Conservation (phyloP, 2,888 invertebrate species). For the Plusia festucae region DNA sequence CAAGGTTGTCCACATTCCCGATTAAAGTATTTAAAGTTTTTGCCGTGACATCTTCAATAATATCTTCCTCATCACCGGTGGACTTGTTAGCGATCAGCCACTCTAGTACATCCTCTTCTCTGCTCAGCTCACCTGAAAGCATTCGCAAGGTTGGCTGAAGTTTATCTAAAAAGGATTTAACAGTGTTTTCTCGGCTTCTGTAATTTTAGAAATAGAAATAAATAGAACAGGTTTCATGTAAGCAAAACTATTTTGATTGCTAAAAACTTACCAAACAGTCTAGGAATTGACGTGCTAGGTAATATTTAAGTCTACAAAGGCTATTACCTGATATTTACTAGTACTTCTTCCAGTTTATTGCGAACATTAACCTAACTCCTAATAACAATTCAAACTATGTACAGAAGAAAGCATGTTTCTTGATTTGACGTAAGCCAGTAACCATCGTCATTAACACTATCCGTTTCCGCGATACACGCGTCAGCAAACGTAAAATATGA, state of each 20-base stretch:
- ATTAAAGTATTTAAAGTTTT: slow-evolving; percentile 96
- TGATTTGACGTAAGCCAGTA: slow-evolving; percentile 59
- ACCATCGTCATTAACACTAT: slow-evolving; percentile 60
- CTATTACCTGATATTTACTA: slow-evolving; percentile 38
- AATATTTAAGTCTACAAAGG: slow-evolving; percentile 31
- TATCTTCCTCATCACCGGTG: slow-evolving; percentile 97
- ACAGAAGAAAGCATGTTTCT: slow-evolving; percentile 53
- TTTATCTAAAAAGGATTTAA: slow-evolving; percentile 6
- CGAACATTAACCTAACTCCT: slow-evolving; percentile 43
- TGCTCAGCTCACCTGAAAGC: slow-evolving; percentile 93
- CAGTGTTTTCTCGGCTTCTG: background rate
- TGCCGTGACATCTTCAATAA: slow-evolving; percentile 97
- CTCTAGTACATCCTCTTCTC: slow-evolving; percentile 97
- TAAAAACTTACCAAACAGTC: slow-evolving; percentile 12
- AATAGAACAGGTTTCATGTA: slow-evolving; percentile 27
- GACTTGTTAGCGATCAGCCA: slow-evolving; percentile 98
- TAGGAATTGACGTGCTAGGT: slow-evolving; percentile 16
- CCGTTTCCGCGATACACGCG: slow-evolving; percentile 69
- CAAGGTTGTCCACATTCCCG: slow-evolving; percentile 96
- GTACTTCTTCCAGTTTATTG: slow-evolving; percentile 39
- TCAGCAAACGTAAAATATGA: slow-evolving; percentile 73
- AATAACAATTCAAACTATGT: slow-evolving; percentile 47
- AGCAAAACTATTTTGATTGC: slow-evolving; percentile 28
- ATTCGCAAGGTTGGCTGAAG: slow-evolving; percentile 7
- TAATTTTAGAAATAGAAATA: slow-evolving; percentile 31